Evolutionary conservation across 2,797 vertebrate species (phyloP).

Genomic region (Melanotaenia nigrans): DNA sequence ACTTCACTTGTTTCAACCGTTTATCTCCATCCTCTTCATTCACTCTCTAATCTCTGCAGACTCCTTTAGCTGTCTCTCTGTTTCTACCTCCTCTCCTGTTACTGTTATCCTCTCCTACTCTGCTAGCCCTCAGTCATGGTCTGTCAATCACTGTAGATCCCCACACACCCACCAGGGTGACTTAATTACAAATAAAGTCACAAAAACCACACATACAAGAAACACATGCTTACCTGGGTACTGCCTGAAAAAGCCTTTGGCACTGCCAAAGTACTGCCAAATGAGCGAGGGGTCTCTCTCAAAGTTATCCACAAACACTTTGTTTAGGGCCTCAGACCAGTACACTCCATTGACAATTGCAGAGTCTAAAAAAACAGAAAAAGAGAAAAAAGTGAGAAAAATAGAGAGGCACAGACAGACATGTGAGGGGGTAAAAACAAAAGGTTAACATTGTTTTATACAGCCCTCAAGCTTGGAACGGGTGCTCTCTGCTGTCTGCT

Average conservation of each 20-base stretch:
- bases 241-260: conserved; percentile 95
- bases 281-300: conserved; percentile 94
- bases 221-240: conserved; percentile 88
- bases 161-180: conserved; percentile 20
- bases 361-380: conserved; percentile 81
- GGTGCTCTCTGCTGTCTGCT: conserved; percentile 13
- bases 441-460: conserved; percentile 18
- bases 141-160: conserved; percentile 47
- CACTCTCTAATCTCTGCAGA: conserved; percentile 27
- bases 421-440: background rate
- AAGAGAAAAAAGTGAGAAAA: conserved; percentile 4
- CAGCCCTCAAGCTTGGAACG: conserved; percentile 3
- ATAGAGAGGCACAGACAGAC: background rate
- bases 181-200: conserved; percentile 48
- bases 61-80: conserved; percentile 6
- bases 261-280: conserved; percentile 96
- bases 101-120: background rate
- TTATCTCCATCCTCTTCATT: conserved; percentile 27
- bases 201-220: conserved; percentile 14
- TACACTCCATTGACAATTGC: conserved; percentile 94
- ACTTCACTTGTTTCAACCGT: conserved; percentile 31
- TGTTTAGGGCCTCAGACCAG: conserved; percentile 96
- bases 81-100: background rate
- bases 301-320: conserved; percentile 96
- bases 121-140: conserved; percentile 31